Evolutionary conservation across 2,797 vertebrate genomes (phyloP).

Genomic region (Hippoglossus hippoglossus): DNA sequence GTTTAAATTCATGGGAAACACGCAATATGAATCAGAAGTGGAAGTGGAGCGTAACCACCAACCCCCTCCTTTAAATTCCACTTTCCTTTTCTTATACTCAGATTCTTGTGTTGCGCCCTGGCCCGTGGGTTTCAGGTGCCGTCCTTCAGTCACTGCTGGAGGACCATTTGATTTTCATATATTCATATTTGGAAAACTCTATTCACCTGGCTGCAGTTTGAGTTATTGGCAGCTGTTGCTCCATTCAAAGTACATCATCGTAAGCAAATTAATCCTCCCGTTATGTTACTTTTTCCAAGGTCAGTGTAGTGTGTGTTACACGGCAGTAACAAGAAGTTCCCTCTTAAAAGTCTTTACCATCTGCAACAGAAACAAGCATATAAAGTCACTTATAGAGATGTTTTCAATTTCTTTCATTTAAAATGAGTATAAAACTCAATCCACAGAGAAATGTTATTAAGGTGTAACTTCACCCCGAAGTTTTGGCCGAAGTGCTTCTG

Average conservation of each 20-base stretch:
- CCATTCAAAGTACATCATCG: neutral
- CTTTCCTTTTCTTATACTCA: neutral
- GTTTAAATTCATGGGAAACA: constrained; percentile 35
- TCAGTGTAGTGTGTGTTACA: neutral
- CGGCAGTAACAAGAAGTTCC: neutral
- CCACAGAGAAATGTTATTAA: too few relatives aligned
- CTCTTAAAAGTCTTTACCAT: neutral
- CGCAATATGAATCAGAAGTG: constrained; percentile 3
- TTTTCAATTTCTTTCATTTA: too few relatives aligned
- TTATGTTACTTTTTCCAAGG: neutral
- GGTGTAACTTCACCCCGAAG: too few relatives aligned
- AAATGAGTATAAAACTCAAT: neutral
- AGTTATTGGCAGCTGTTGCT: neutral
- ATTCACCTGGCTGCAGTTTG: neutral
- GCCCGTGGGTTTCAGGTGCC: neutral
- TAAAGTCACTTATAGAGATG: too few relatives aligned
- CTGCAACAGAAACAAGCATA: neutral
- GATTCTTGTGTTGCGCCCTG: neutral
- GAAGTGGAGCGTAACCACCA: too few relatives aligned
- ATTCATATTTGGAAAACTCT: neutral
- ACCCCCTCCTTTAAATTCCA: neutral
- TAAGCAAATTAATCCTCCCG: neutral
- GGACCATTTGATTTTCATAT: neutral
- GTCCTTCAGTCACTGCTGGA: neutral
- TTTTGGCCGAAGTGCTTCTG: too few relatives aligned